Percentiles rank a stretch among this genome's conserved stretches.
Conservation (phyloP, 2,888 invertebrate species). For the Sarcophaga caerulescens region DNA sequence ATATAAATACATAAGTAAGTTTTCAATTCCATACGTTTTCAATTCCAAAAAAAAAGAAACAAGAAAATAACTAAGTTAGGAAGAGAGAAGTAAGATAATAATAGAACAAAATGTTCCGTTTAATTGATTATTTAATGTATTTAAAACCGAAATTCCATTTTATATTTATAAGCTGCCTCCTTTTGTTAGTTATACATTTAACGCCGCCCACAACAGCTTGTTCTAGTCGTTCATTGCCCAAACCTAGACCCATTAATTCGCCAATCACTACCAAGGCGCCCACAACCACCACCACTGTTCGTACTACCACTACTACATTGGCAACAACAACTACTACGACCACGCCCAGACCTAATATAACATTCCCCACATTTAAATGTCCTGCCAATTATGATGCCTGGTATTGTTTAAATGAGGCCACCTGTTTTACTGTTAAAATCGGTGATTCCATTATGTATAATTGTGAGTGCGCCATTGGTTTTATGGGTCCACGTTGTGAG, state of each 20-base stretch:
- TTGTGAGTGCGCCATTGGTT: slow-evolving; percentile 97
- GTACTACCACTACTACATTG: slow-evolving; percentile 83
- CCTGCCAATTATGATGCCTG: slow-evolving; percentile 95
- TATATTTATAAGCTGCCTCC: slow-evolving; percentile 44
- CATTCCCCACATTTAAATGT: slow-evolving; percentile 97
- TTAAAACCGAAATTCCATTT: slow-evolving; percentile 57
- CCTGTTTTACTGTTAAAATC: slow-evolving; percentile 96
- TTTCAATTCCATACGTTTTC: background rate
- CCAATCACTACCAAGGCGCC: slow-evolving; percentile 68
- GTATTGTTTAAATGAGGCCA: slow-evolving; percentile 97
- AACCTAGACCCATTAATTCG: slow-evolving; percentile 84
- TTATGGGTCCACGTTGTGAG: slow-evolving; percentile 97
- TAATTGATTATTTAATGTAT: slow-evolving; percentile 14
- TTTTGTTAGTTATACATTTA: slow-evolving; percentile 38
- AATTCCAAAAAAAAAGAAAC: slow-evolving; percentile 1
- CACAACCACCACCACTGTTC: slow-evolving; percentile 56
- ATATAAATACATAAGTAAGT: background rate
- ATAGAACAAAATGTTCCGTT: slow-evolving; percentile 36
- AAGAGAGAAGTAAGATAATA: no score
- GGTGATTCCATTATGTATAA: slow-evolving; percentile 96
- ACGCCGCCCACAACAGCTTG: slow-evolving; percentile 74
- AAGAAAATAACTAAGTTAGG: background rate
- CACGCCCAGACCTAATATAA: slow-evolving; percentile 94
- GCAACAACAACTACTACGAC: slow-evolving; percentile 84
- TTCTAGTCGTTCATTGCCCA: slow-evolving; percentile 85